A percentile compares a stretch with the other conserved stretches of the same genome.
Conservation (phyloP, 2,113 vertebrate species). For the Glaucidium brasilianum region DNA sequence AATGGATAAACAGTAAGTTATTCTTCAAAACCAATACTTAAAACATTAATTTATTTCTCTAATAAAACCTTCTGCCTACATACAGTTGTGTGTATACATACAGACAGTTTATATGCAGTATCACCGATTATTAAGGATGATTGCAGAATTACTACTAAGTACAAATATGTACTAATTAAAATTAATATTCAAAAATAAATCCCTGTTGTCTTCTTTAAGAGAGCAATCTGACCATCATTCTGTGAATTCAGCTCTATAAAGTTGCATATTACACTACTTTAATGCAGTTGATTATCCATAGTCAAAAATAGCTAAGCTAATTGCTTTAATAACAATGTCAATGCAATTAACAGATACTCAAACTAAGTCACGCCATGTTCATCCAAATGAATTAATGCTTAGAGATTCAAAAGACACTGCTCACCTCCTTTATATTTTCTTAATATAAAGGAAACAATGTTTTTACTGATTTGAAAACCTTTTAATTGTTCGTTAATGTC, state of each 20-base stretch:
- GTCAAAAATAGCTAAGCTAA: conserved; percentile 7
- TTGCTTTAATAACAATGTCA: conserved; percentile 5
- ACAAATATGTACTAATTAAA: conserved; percentile 38
- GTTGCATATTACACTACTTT: not conserved
- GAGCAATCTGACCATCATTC: not conserved
- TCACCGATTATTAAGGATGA: not conserved
- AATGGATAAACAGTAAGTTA: conserved; percentile 51
- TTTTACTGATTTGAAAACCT: not conserved
- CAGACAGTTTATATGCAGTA: not conserved
- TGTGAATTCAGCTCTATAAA: not conserved
- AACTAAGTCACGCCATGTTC: not conserved
- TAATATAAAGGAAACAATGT: not conserved
- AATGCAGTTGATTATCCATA: not conserved
- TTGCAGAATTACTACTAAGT: not conserved
- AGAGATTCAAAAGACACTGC: not conserved
- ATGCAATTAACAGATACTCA: not conserved
- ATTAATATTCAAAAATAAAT: conserved; percentile 24
- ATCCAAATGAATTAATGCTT: not conserved
- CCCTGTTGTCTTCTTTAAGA: not conserved
- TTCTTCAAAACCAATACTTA: conserved; percentile 42
- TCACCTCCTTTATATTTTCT: not conserved
- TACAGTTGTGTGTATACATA: not conserved
- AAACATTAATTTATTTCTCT: conserved; percentile 8
- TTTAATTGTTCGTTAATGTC: not conserved
- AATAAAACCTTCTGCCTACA: not conserved